phyloP scores from a whole-genome alignment of 2,113 vertebrate species.

The Saccopteryx bilineata region DNA sequence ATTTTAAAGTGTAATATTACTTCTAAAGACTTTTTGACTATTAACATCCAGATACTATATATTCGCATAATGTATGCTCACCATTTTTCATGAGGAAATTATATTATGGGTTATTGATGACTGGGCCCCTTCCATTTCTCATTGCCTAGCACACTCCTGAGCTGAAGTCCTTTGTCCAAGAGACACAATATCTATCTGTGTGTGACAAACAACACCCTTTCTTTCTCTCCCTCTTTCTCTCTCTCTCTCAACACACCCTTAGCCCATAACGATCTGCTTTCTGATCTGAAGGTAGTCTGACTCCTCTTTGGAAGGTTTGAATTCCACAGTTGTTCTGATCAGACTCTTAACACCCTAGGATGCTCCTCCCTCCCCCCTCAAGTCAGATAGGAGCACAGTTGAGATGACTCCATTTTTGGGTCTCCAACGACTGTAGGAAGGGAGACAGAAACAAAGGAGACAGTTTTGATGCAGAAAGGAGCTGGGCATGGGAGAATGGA shows the following conservation, averaged over 20 bases:
- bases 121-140: neutral
- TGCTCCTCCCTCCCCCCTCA: neutral
- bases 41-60: neutral
- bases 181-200: neutral
- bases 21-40: neutral
- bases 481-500: too few relatives aligned
- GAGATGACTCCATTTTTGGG: neutral
- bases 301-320: neutral
- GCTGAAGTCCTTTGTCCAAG: neutral
- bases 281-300: neutral
- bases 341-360: neutral
- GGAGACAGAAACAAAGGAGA: neutral
- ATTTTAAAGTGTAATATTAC: neutral
- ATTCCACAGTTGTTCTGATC: neutral
- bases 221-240: neutral
- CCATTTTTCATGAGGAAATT: neutral
- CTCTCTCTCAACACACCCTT: neutral
- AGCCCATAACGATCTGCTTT: neutral
- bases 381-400: neutral
- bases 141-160: neutral
- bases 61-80: neutral
- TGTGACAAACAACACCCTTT: neutral
- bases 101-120: too few relatives aligned
- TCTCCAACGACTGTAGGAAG: neutral
- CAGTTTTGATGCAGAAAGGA: fast-evolving